phyloP scores from a whole-genome alignment of 1,140 invertebrate genomes.

The Conus betulinus region DNA sequence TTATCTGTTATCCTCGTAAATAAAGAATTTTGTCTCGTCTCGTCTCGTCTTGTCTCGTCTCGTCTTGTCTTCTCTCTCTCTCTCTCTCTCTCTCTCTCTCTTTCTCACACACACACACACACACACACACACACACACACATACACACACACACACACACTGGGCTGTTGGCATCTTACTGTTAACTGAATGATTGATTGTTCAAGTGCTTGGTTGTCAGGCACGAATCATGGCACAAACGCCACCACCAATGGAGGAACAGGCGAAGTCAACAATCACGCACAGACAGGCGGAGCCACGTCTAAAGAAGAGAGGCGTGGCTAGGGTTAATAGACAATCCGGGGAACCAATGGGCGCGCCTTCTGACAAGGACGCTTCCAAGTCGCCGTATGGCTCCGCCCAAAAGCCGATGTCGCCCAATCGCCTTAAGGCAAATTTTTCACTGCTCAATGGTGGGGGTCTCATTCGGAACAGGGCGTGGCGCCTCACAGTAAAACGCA shows the following conservation, averaged over 20 bases:
- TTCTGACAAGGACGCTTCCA: not conserved
- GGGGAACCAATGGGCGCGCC: not conserved
- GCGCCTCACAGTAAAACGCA: not conserved
- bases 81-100: not conserved
- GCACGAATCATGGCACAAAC: not conserved
- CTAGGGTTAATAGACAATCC: not conserved
- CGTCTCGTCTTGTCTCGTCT: not conserved
- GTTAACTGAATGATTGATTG: not conserved
- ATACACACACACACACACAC: slow-evolving; percentile 9
- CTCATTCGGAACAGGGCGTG: not conserved
- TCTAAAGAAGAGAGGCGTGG: not conserved
- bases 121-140: slow-evolving; percentile 7
- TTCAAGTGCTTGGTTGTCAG: not conserved
- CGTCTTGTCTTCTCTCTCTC: not conserved
- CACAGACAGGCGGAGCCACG: not conserved
- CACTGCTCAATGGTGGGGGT: not conserved
- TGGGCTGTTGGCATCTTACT: not conserved
- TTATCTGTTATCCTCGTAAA: no score
- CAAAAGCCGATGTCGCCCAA: not conserved
- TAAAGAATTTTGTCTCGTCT: no score
- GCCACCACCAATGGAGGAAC: not conserved
- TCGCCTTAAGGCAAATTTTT: not conserved
- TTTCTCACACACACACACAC: not conserved
- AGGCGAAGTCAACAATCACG: not conserved
- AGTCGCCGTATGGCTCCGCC: not conserved